Percentiles rank a stretch among this genome's conserved stretches.
These are phyloP conservation scores for Deilephila porcellus DNA, from an alignment of 2,888 invertebrate genomes.

Conservation along the genomic window DNA sequence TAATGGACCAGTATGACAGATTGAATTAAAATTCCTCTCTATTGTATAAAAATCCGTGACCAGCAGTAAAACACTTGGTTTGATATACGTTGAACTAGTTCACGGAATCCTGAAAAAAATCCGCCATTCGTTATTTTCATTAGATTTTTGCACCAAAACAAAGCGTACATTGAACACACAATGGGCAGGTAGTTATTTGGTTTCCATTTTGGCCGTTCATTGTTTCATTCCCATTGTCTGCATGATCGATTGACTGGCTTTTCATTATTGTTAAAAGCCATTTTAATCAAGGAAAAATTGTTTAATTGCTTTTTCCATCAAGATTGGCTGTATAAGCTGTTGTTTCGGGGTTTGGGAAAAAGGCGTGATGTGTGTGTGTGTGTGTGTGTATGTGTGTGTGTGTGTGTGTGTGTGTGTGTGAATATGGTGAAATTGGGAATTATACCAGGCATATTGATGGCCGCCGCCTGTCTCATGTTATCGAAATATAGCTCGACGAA, in stretches of 20 bases:
- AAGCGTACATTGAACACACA: neutral
- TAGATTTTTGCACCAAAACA: neutral
- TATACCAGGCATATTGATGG: too few species aligned
- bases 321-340: neutral
- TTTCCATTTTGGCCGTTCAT: slow-evolving; percentile 25
- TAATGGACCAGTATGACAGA: too few species aligned
- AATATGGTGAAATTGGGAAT: too few species aligned
- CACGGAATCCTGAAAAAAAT: too few species aligned
- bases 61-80: too few species aligned
- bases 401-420: too few species aligned
- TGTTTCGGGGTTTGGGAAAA: neutral
- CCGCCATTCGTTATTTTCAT: neutral
- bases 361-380: too few species aligned
- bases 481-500: neutral
- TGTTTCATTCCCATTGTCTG: slow-evolving; percentile 10
- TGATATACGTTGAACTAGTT: too few species aligned
- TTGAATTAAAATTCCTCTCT: too few species aligned
- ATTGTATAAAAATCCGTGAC: too few species aligned
- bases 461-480: neutral
- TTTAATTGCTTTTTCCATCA: slow-evolving; percentile 15
- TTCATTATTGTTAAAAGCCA: slow-evolving; percentile 26
- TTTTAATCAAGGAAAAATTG: slow-evolving; percentile 1
- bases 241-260: slow-evolving; percentile 24
- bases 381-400: too few species aligned
- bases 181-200: slow-evolving; percentile 7